phyloP scores from a whole-genome alignment of 1,140 invertebrate genomes.

The Hycleus cichorii region DNA sequence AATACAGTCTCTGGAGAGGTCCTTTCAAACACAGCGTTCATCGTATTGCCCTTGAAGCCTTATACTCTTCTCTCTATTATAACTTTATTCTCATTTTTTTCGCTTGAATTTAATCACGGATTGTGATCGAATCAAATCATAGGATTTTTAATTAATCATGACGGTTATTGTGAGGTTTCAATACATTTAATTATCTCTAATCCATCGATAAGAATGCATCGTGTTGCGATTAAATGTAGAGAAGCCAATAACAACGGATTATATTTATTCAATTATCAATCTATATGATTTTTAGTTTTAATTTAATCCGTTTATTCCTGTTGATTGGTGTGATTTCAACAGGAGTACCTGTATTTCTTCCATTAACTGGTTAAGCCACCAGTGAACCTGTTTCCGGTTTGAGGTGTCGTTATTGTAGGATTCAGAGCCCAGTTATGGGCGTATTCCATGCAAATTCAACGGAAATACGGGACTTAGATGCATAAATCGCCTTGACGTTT shows the following conservation, averaged over 20 bases:
- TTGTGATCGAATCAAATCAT: too few relatives aligned
- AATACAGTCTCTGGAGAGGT: background rate
- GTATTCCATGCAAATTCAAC: slow-evolving; percentile 3
- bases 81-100: background rate
- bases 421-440: background rate
- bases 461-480: slow-evolving; percentile 1
- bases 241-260: too few relatives aligned
- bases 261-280: too few relatives aligned
- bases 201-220: too few relatives aligned
- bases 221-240: too few relatives aligned
- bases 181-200: too few relatives aligned
- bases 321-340: too few relatives aligned
- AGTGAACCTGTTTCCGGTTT: slow-evolving; percentile 1
- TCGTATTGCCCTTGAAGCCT: background rate
- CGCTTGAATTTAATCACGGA: too few relatives aligned
- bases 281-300: too few relatives aligned
- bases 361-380: slow-evolving; percentile 3
- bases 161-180: too few relatives aligned
- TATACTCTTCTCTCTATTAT: background rate
- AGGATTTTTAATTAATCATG: too few relatives aligned
- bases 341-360: slow-evolving; percentile 1
- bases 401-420: background rate
- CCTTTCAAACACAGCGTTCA: slow-evolving; percentile 4
- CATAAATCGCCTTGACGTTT: slow-evolving; percentile 1
- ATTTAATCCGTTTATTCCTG: too few relatives aligned